Conservation (phyloP, 1,140 invertebrate species). For the Sarcophaga bullata region DNA sequence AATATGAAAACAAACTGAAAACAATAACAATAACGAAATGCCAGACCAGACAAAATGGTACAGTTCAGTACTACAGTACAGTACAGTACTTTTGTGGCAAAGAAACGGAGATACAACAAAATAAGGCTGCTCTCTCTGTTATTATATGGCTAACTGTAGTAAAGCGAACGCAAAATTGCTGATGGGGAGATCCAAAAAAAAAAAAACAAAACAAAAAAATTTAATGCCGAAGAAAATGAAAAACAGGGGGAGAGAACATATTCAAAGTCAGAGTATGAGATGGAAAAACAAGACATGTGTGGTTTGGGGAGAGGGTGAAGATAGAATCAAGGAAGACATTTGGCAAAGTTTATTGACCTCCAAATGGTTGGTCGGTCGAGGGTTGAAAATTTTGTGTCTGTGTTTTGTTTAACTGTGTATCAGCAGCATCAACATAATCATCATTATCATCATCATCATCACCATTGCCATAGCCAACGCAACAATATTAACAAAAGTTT, state of each 20-base stretch:
- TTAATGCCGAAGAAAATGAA: background rate
- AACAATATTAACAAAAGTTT: no score
- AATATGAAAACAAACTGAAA: background rate
- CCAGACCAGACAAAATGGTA: slow-evolving; percentile 23
- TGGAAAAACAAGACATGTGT: no score
- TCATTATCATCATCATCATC: background rate
- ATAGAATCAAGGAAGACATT: background rate
- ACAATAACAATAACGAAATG: background rate
- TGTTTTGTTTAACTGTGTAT: background rate
- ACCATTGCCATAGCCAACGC: no score
- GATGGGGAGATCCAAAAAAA: background rate
- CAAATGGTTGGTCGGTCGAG: slow-evolving; percentile 29
- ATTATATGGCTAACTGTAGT: background rate
- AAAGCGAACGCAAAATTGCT: background rate
- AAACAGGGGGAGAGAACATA: background rate
- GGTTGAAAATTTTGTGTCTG: slow-evolving; percentile 33
- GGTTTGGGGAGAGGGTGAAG: background rate
- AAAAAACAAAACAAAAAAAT: no score
- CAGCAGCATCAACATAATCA: background rate
- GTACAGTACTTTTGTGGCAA: background rate
- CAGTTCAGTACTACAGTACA: slow-evolving; percentile 30
- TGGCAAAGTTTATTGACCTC: slow-evolving; percentile 30
- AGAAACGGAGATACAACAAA: background rate
- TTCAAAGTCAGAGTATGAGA: no score
- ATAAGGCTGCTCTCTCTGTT: background rate